These are phyloP conservation scores for Elegia similella DNA, from an alignment of 2,888 invertebrate genomes.

Conservation along the genomic window DNA sequence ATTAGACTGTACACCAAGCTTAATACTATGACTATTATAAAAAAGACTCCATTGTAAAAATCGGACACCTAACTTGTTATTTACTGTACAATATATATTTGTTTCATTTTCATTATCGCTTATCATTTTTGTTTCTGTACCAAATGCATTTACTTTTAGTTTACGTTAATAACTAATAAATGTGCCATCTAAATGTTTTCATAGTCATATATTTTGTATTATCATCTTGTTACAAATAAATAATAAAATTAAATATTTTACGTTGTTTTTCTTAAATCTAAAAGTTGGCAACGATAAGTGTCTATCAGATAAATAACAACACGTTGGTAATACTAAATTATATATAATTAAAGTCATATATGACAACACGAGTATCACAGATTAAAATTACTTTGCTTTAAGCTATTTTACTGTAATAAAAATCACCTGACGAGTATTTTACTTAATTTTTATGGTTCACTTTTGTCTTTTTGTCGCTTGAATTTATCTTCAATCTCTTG, in stretches of 20 bases:
- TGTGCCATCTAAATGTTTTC: conserved; percentile 45
- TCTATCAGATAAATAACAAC: conserved; percentile 2
- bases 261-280: conserved; percentile 31
- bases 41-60: too few species aligned
- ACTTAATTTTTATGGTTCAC: conserved; percentile 43
- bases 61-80: not conserved
- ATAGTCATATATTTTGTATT: conserved; percentile 40
- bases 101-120: conserved; percentile 7
- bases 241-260: conserved; percentile 41
- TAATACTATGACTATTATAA: not conserved
- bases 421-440: conserved; percentile 31
- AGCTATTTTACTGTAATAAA: conserved; percentile 36
- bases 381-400: conserved; percentile 47
- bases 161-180: conserved; percentile 33
- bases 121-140: conserved; percentile 33
- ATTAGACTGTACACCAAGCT: not conserved
- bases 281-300: not conserved
- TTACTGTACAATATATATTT: not conserved
- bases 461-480: conserved; percentile 31
- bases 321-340: conserved; percentile 17
- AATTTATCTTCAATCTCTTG: conserved; percentile 85
- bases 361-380: conserved; percentile 70
- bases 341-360: conserved; percentile 30
- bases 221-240: conserved; percentile 49
- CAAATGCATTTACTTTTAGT: conserved; percentile 49